Evolutionary conservation across 2,113 vertebrate genomes (phyloP), one percentile per base, ranked within the genome.

Genomic region (Ictalurus furcatus): DNA sequence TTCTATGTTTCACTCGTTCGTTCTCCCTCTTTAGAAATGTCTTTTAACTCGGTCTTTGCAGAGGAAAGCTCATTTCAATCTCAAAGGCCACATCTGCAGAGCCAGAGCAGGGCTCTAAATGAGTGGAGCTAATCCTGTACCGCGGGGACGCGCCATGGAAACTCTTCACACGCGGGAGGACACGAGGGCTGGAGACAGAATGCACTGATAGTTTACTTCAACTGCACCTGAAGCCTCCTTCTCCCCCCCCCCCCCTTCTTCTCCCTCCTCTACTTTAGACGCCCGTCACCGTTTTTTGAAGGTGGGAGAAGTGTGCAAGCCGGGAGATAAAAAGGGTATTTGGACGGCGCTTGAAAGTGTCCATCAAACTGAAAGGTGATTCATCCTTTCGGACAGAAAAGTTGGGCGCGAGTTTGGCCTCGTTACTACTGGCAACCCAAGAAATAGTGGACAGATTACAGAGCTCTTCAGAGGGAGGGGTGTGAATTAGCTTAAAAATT

Each of bases 21-120:
- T 59, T 59, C 65, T 69, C 48, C 76, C 91, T 90, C 92, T 91
- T 91, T 88, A 90, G 92, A 93, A 92, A 92, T 88, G 91, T 91
- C 89, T 94, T 93, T 93, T 91, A 93, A 94, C 93, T 93, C 91
- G 85, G 92, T 93, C 93, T 95, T 94, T 94, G 92, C 93, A 93
- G 93, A 93, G 88, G 87, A 91, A 92, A 94, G 94, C 94, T 95
- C 94, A 95, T 95, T 95, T 95, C 94, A 95, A 95, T 96, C 95
- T 96, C 94, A 96, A 96, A 95, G 95, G 94, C 94, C 93, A 95
- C 95, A 95, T 95, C 95, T 96, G 94, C 94, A 93, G 94, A 92
- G 92, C 93, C 92, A 92, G 93, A 93, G 92, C 90, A 82, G 90
- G 40, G 92, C 93, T 94, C 93, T 93, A 95, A 95, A 95, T 92